These are phyloP conservation scores for Epinotia ramella DNA, from an alignment of 2,888 invertebrate genomes.

Conservation along the genomic window DNA sequence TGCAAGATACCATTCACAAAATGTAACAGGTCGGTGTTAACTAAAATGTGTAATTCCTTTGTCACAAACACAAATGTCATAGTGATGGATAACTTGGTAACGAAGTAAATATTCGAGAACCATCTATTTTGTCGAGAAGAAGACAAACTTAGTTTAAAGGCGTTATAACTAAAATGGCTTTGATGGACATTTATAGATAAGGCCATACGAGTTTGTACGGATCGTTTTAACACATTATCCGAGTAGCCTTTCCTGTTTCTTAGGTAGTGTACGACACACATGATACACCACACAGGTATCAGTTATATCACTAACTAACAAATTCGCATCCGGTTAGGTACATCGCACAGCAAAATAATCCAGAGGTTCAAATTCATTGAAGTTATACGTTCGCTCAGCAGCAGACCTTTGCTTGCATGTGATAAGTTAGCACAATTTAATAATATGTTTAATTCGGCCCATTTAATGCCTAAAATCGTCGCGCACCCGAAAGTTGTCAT, in stretches of 20 bases:
- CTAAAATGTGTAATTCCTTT: not conserved
- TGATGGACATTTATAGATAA: not conserved
- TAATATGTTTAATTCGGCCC: not conserved
- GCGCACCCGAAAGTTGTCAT: not conserved
- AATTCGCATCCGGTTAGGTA: not conserved
- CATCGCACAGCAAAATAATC: not conserved
- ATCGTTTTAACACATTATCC: not conserved
- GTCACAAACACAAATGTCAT: not conserved
- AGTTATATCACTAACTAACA: not conserved
- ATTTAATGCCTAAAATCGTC: not conserved
- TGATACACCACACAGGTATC: not conserved
- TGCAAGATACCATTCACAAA: too few relatives aligned
- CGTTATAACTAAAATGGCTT: not conserved
- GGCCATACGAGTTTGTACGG: not conserved
- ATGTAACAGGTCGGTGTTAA: too few relatives aligned
- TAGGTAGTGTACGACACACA: not conserved
- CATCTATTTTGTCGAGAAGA: too few relatives aligned
- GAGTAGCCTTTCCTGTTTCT: too few relatives aligned
- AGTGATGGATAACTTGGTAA: not conserved
- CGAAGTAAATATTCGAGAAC: too few relatives aligned
- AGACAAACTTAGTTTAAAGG: not conserved
- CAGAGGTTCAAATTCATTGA: not conserved
- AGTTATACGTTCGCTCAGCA: conserved; percentile 19
- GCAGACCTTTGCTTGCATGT: not conserved
- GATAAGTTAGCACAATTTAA: not conserved